Evolutionary conservation across 1,140 invertebrate species (phyloP), one percentile per base, ranked within the genome.

Genomic region (Danaus melanippus): DNA sequence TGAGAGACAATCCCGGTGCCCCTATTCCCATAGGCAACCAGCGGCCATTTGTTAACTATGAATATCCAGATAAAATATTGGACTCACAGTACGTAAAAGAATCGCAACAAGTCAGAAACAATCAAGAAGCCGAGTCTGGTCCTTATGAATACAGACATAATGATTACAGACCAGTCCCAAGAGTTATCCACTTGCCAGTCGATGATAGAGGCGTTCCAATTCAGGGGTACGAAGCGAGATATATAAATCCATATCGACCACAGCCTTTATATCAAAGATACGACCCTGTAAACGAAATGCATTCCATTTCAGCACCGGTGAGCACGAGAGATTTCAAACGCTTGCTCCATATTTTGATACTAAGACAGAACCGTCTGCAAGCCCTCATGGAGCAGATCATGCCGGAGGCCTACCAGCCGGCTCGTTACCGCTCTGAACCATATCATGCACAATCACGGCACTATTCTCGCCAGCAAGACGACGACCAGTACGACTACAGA

Each of bases 251-350:
- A 12, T 80, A 84, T 43, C 72, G 78, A 67, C 76, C 59, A 4
- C 75, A 74, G 40, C 68, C 80, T 5, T 41, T 76, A 12, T 83
- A 61, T 72, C 85, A 79, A 52, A 74, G 74, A 42, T 80, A 80
- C 42, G 78, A 84, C 10, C 74, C 78, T 21, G 60, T 74, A 8
- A 73, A 74, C 12, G 79, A 86, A 46, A 74, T 80, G 70, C 62
- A 74, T 44, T 71, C 71, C 2, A 87, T 88, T 59, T 71, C 82
- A 50, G 74, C 86, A 46, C 89, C 89, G 39, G 89, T 90, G 1
- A 90, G 89, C 66, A 89, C 89, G 3, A 87, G 85, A 74, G 89
- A 91, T 67, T 86, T 91, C 45, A 89, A 89, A 69, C 79, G 84
- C 46, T 76, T 91, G 43, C 76, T 91, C 7, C 88, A 91, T 39